Conservation (phyloP, 2,888 invertebrate species). For the Heteropelma amictum region DNA sequence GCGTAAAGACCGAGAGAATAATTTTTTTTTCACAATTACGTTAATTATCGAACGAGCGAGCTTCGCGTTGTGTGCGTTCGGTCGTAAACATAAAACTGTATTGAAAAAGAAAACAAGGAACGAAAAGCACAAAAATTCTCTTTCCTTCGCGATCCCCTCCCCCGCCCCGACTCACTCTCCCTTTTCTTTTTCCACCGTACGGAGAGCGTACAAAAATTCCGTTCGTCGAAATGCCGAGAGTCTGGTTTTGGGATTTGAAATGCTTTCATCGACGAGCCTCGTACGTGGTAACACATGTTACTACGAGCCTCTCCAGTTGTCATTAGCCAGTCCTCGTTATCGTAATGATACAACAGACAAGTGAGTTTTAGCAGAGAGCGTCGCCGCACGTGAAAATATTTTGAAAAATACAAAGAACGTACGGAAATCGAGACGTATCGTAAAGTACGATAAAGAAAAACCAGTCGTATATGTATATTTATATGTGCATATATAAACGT, state of each 20-base stretch:
- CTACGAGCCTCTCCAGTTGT: constrained; percentile 42
- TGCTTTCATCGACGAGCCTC: constrained; percentile 34
- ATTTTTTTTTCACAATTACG: too few relatives aligned
- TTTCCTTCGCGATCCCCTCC: background rate
- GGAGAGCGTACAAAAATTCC: constrained; percentile 12
- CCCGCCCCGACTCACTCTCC: background rate
- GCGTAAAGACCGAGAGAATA: too few relatives aligned
- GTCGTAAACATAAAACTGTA: background rate
- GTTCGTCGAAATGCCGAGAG: constrained; percentile 22
- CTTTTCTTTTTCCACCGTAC: background rate
- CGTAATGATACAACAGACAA: background rate
- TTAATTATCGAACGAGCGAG: too few relatives aligned
- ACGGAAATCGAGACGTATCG: too few relatives aligned
- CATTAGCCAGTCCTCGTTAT: constrained; percentile 33
- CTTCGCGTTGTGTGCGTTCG: background rate
- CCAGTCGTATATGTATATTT: too few relatives aligned
- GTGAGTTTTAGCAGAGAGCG: constrained; percentile 10
- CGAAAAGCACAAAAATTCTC: background rate
- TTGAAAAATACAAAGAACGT: too few relatives aligned
- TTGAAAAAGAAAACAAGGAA: background rate
- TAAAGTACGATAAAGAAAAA: too few relatives aligned
- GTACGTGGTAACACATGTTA: constrained; percentile 53
- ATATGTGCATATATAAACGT: background rate
- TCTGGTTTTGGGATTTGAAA: constrained; percentile 37
- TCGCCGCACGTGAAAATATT: background rate